Evolutionary conservation across 2,888 invertebrate species (phyloP).

Genomic region (Blastobasis adustella): DNA sequence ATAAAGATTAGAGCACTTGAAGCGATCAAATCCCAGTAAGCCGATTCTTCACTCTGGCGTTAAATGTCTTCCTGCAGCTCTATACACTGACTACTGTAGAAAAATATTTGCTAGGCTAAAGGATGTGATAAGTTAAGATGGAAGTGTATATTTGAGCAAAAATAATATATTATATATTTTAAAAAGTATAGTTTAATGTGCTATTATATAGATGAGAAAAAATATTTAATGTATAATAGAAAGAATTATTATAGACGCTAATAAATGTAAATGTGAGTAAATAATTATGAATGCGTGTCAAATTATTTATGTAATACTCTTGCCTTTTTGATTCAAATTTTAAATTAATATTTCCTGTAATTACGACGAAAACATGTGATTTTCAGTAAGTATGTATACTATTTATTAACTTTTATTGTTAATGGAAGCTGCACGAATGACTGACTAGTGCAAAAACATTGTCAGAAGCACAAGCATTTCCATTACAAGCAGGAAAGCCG

Average conservation of each 20-base stretch:
- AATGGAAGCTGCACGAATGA: no score
- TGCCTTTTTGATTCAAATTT: no score
- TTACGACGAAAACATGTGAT: no score
- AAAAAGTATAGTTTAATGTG: conserved; percentile 49
- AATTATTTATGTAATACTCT: no score
- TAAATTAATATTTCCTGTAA: no score
- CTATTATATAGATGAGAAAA: conserved; percentile 46
- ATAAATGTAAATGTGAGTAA: no score
- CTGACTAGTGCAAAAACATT: no score
- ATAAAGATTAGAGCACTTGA: no score
- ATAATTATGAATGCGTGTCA: no score
- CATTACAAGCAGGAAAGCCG: background rate
- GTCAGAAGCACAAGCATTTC: no score
- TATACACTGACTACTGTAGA: conserved; percentile 73
- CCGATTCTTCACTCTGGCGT: conserved; percentile 40
- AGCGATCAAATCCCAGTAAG: conserved; percentile 1
- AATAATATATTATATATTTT: conserved; percentile 42
- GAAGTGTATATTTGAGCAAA: conserved; percentile 48
- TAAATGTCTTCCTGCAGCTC: conserved; percentile 74
- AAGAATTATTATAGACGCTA: conserved; percentile 3
- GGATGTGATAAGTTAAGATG: conserved; percentile 63
- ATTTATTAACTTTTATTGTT: no score
- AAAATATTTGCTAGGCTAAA: conserved; percentile 67
- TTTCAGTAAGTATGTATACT: no score
- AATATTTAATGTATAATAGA: conserved; percentile 42